These are phyloP conservation scores for Martes martes DNA, from an alignment of 2,113 vertebrate species.

Conservation along the genomic window DNA sequence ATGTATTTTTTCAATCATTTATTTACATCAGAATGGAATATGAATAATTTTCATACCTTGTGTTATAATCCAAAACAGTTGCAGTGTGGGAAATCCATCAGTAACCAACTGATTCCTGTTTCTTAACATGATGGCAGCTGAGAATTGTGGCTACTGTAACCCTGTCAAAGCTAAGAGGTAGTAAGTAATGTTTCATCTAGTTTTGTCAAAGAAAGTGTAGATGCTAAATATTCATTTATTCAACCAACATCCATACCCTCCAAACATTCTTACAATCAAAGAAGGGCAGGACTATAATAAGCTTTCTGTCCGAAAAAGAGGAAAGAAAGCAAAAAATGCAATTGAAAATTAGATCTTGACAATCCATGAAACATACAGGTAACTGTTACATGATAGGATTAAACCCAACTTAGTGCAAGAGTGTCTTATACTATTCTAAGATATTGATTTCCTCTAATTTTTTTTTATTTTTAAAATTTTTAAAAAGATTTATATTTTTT, in stretches of 20 bases:
- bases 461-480: background rate
- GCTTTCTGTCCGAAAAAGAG: background rate
- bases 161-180: background rate
- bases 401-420: background rate
- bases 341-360: background rate
- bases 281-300: background rate
- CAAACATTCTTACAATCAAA: background rate
- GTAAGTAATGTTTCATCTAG: background rate
- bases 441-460: background rate
- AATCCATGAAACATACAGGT: background rate
- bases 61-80: background rate
- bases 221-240: background rate
- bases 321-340: background rate
- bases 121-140: background rate
- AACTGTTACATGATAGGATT: background rate
- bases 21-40: background rate
- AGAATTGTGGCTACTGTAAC: background rate
- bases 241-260: background rate
- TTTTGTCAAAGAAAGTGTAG: background rate
- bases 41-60: background rate
- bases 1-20: background rate
- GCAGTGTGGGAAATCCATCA: background rate
- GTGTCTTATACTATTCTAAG: background rate
- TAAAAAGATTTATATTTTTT: no score
- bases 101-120: background rate